Evolutionary conservation across 92 coral and sea anemone species (phyloP).

Genomic region (Bergia sp.): DNA sequence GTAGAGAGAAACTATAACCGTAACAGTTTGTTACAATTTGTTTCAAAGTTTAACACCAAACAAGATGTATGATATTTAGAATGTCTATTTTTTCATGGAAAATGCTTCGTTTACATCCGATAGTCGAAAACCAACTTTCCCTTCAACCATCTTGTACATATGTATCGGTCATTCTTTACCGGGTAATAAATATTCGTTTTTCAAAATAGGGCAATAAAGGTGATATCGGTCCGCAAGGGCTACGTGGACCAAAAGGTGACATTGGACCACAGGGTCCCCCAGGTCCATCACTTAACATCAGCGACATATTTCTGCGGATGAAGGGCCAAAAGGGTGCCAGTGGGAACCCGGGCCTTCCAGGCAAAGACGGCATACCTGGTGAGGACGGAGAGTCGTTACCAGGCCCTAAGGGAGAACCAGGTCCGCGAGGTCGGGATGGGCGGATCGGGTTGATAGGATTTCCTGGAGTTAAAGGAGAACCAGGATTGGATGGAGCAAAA

Average conservation of each 20-base stretch:
- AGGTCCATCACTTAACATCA: neutral
- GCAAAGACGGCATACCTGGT: constrained; percentile 19
- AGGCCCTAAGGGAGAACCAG: constrained; percentile 42
- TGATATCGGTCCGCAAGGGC: neutral
- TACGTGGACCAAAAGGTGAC: constrained; percentile 8
- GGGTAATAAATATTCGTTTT: neutral
- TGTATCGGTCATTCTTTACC: too few species aligned
- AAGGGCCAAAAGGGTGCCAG: constrained; percentile 22
- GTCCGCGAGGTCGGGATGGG: constrained; percentile 28
- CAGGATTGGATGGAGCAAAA: constrained; percentile 13
- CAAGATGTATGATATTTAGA: too few species aligned
- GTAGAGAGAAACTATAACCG: too few species aligned
- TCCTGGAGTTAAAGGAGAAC: constrained; percentile 33
- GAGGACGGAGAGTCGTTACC: constrained; percentile 24
- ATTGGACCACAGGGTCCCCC: constrained; percentile 37
- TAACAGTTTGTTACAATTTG: too few species aligned
- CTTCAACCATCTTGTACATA: too few species aligned
- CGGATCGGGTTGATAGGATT: constrained; percentile 21
- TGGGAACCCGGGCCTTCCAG: constrained; percentile 22
- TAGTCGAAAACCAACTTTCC: too few species aligned
- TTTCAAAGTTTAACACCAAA: too few species aligned
- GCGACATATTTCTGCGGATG: neutral
- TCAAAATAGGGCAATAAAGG: constrained; percentile 25
- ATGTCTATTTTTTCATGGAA: too few species aligned
- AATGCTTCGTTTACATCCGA: too few species aligned